Base-by-base conservation (phyloP, 2,888 invertebrate species). In the Masnerella sp. region DNA sequence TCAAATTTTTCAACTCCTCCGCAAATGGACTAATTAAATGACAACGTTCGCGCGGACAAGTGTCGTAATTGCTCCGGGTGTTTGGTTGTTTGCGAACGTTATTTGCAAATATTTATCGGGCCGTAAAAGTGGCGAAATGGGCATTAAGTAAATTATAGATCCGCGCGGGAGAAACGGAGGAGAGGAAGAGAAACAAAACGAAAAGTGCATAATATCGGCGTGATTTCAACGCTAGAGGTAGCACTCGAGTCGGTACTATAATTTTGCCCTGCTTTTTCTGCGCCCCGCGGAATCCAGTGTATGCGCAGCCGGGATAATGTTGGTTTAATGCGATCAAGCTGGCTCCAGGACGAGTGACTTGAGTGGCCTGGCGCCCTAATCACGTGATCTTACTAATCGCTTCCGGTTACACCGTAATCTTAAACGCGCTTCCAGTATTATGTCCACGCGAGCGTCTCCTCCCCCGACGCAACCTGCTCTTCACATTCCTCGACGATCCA, bases 301-400 rank as follows among this genome's bases (percentile, higher is more conserved):
- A 67, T 56, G 64, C 40, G 52, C 58, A 59, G 42, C 58, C 11
- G 36, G 54, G 32, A 42, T 64, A 45, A 71, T 71, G 65, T 65
- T 59, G 65, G 52, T 65, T 65, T 71, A 65, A 71, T 65, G 64
- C 42, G 64, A 64, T 64, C 59, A 59, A 61, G 47, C 68, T 34
- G 17, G 65, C 71, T 71, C 38, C 65, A 34, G 65, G 52, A 51
- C 65, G 49, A 56, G 56, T 54, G 56, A 38, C 47, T 52, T 25
- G 42, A 45, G 58, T 34, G 51, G 43, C 36, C 45, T 45, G 52
- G 58, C 58, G 64, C 79, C 78, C 77, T 81, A 81, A 84, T 84
- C 83, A 82, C 82, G 82, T 82, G 83, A 84, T 84, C 84, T 79
- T 81, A 79, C 83, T 84, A 82, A 84, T 85, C 83, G 84, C 81